Evolutionary conservation across 37 sponge, comb jelly and placozoan genomes (phyloP), one percentile per base, ranked within the genome.

Genomic region (Bolinopsis microptera): DNA sequence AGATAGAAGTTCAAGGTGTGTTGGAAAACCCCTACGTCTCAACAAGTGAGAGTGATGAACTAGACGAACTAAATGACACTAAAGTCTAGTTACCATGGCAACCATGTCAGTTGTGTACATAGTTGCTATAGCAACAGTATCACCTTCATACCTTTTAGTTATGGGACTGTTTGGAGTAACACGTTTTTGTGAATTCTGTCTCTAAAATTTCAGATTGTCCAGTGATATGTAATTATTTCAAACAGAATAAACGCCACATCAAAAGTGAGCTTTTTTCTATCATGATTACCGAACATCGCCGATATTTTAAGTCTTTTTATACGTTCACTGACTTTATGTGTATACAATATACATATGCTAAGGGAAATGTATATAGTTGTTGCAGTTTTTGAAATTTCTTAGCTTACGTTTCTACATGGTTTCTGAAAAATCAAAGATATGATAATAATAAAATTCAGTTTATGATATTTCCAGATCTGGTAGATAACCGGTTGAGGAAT

Each of bases 21-120:
- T 0, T 77, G 18, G 80, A 77, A 32, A 77, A 77, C 37, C 80
- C 33, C 35, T 77, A 77, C 80, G 35, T 77, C 35, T 77, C 80
- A 2, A 77, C 80, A 1, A 77, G 80, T 36, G 80, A 77, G 33
- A 77, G 80, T 77, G 80, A 77, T 18, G 80, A 77, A 34, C 80
- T 77, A 32, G 80, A 77, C 37, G 80, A 77, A 34, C 80, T 77
- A 9, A 77, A 77, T 18, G 80, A 77, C 37, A 77, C 80, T 35
- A 77, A 77, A 77, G 80, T 77, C 18, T 77, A 77, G 80, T 70
- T 70, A n/a, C n/a, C n/a, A n/a, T n/a, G n/a, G n/a, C n/a, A n/a
- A n/a, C n/a, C n/a, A n/a, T n/a, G n/a, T n/a, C n/a, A n/a, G n/a
- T n/a, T n/a, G n/a, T n/a, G n/a, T n/a, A n/a, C n/a, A n/a, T n/a